These are phyloP conservation scores for Sabatieria punctata DNA, from an alignment of 2,888 invertebrate species.

Conservation along the genomic window DNA sequence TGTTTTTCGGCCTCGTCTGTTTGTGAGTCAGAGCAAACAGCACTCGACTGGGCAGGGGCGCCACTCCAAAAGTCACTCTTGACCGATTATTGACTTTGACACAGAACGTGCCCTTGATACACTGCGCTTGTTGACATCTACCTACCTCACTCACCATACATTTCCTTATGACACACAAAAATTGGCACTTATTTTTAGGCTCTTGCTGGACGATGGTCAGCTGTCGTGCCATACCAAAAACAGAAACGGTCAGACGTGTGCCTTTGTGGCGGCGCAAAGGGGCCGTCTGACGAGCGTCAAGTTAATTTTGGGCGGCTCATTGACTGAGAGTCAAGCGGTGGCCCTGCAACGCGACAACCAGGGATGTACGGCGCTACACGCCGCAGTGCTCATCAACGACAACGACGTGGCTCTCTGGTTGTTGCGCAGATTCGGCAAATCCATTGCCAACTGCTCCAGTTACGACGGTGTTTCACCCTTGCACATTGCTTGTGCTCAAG, in stretches of 20 bases:
- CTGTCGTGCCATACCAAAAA: too few species aligned
- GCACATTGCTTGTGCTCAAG: conserved; percentile 25
- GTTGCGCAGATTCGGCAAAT: conserved; percentile 10
- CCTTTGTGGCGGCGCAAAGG: conserved; percentile 7
- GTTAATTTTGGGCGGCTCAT: conserved; percentile 5
- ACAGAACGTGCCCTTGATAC: too few species aligned
- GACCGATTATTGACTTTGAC: too few species aligned
- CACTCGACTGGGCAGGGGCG: too few species aligned
- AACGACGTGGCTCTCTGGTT: conserved; percentile 20
- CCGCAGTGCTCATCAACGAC: conserved; percentile 18
- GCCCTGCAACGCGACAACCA: conserved; percentile 2
- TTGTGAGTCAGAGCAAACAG: too few species aligned
- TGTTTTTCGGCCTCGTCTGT: too few species aligned
- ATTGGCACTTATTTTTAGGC: too few species aligned
- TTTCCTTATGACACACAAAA: too few species aligned
- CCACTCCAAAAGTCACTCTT: too few species aligned
- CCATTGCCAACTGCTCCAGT: conserved; percentile 18
- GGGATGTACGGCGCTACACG: conserved; percentile 18
- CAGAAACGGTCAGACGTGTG: conserved; percentile 8
- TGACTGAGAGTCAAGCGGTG: conserved; percentile 1
- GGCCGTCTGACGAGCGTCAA: conserved; percentile 4
- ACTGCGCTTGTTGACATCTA: too few species aligned
- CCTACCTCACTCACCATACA: too few species aligned
- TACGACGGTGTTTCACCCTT: conserved; percentile 21
- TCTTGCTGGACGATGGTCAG: too few species aligned